Evolutionary conservation across 2,797 vertebrate species (phyloP), one percentile per base, ranked within the genome.

Genomic region (Morelia viridis): DNA sequence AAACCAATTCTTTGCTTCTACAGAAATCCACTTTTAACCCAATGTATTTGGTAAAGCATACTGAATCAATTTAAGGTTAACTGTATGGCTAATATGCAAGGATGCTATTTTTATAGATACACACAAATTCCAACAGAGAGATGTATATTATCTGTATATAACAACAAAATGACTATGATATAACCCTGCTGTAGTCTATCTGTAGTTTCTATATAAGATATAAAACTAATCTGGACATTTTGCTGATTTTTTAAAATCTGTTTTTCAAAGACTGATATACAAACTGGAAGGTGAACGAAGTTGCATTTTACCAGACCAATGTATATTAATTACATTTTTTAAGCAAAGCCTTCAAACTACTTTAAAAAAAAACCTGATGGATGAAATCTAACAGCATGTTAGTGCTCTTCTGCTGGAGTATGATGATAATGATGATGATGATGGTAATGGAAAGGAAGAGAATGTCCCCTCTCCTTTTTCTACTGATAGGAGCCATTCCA

Each of bases 251-350:
- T 90, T 35, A 87, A 68, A 68, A 61, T 50, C 56, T 87, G 26
- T 60, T n/a, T 76, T 71, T 87, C n/a, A 71, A 71, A 91, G 26
- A 87, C n/a, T 31, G 84, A 91, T 87, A 31, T 68, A 87, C 31
- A 85, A 91, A 68, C 24, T n/a, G 3, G 24, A 58, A 91, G 9
- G 28, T 64, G 62, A 61, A 84, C 26, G 62, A 85, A 61, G 8
- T 68, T 58, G 53, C 83, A 50, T 35, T 87, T 7, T 68, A 15
- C 15, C 35, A 35, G 35, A 71, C n/a, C 35, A 71, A 71, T 71
- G 31, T 41, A 71, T 35, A 8, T 65, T 65, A n/a, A 13, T 19
- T 19, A 35, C 31, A 71, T 31, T 71, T 71, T 35, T 35, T 19
- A 71, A 71, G 17, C 15, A 71, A 71, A 71, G 68, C 68, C 19